Evolutionary conservation across 2,113 vertebrate genomes (phyloP).

Genomic region (Lasiurus cinereus): DNA sequence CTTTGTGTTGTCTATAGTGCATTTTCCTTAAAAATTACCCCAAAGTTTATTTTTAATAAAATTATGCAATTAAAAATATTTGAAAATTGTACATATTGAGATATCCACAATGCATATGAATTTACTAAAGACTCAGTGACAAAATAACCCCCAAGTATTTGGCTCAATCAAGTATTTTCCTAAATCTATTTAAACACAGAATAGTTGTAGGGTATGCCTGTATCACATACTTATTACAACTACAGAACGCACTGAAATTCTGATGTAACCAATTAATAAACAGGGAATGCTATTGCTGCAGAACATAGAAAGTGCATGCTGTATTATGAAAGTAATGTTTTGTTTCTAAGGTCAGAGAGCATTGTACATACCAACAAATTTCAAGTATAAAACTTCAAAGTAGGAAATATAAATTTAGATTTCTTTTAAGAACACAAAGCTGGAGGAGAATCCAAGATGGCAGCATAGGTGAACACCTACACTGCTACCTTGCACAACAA

Average conservation of each 20-base stretch:
- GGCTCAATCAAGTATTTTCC: background rate
- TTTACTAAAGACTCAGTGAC: background rate
- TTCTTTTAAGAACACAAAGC: background rate
- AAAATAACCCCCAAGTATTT: background rate
- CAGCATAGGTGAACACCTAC: too few relatives aligned
- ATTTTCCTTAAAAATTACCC: background rate
- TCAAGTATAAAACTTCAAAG: conserved; percentile 24
- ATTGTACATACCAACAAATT: background rate
- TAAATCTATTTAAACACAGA: background rate
- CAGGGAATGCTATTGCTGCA: background rate
- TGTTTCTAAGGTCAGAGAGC: background rate
- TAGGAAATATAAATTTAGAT: background rate
- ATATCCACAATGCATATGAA: background rate
- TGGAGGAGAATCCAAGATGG: background rate
- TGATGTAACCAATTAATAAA: background rate
- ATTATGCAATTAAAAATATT: conserved; percentile 14
- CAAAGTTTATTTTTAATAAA: conserved; percentile 7
- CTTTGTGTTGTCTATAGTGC: background rate
- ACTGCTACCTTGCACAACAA: too few relatives aligned
- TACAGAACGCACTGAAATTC: background rate
- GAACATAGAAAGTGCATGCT: background rate
- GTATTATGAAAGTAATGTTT: background rate
- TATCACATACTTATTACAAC: background rate
- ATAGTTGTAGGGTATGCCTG: background rate
- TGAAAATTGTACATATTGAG: background rate